Evolutionary conservation across 2,888 invertebrate species (phyloP).

Genomic region (Lepidochitona cinerea): DNA sequence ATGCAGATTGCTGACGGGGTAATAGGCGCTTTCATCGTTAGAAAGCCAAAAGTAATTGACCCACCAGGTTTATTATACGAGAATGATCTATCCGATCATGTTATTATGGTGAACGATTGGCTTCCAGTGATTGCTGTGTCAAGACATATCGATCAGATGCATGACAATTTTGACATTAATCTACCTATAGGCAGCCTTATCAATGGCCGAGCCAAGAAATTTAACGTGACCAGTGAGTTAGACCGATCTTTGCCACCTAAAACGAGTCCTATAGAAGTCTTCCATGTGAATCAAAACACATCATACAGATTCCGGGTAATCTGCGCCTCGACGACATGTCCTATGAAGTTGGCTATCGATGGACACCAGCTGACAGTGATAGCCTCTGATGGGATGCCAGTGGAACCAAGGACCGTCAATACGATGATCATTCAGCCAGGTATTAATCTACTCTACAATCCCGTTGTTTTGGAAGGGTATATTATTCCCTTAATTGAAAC

Average conservation of each 20-base stretch:
- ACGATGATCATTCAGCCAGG: slow-evolving; percentile 39
- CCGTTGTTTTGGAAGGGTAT: slow-evolving; percentile 21
- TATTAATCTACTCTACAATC: slow-evolving; percentile 33
- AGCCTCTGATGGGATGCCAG: slow-evolving; percentile 43
- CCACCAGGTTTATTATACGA: slow-evolving; percentile 79
- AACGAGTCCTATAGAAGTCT: slow-evolving; percentile 40
- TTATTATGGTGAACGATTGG: slow-evolving; percentile 89
- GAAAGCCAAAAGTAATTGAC: slow-evolving; percentile 27
- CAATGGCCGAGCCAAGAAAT: slow-evolving; percentile 34
- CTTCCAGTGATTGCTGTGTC: slow-evolving; percentile 83
- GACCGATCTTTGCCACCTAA: slow-evolving; percentile 16
- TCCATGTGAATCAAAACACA: slow-evolving; percentile 34
- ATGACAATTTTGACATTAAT: slow-evolving; percentile 21
- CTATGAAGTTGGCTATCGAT: slow-evolving; percentile 42
- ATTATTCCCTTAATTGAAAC: too few species aligned
- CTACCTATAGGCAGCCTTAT: slow-evolving; percentile 24
- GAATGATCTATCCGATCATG: slow-evolving; percentile 89
- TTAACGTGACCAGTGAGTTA: slow-evolving; percentile 23
- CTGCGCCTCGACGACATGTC: slow-evolving; percentile 36
- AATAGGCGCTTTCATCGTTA: slow-evolving; percentile 44
- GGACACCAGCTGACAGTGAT: slow-evolving; percentile 40
- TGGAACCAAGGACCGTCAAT: slow-evolving; percentile 31
- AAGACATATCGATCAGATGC: slow-evolving; percentile 71
- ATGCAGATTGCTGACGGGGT: slow-evolving; percentile 46
- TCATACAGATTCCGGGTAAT: slow-evolving; percentile 50